Evolutionary conservation across 2,113 vertebrate species (phyloP), one percentile per base, ranked within the genome.

Genomic region (Suncus etruscus): DNA sequence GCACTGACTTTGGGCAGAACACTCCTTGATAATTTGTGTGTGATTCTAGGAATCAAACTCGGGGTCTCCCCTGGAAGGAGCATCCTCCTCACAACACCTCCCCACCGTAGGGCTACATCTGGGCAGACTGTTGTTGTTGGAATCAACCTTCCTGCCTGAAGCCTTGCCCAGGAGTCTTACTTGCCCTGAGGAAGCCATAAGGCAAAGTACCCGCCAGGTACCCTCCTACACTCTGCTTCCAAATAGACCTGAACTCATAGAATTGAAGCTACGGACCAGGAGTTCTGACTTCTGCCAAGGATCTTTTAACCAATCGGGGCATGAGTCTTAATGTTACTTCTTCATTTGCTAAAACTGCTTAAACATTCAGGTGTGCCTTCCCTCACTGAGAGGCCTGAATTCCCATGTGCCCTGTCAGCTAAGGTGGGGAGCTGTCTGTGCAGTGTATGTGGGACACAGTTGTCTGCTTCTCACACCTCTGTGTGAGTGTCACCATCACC

Each of bases 181-280:
- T 61, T 61, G 1, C 29, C 39, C 80, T 14, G 1, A 54, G 51
- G 54, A 29, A 22, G 50, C 6, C 58, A 61, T 15, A 8, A 12
- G 25, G 45, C 27, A 2, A 1, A 10, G 18, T 6, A 11, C 4
- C 0, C 3, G 16, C 32, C 8, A 31, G 18, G 69, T 16, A 32
- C 3, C 24, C n/a, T 10, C 7, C 11, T 8, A 54, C 6, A 1
- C 22, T 20, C 58, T 61, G 58, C 58, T 16, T 20, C 58, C 22
- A 15, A 4, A 22, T 6, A 61, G 58, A 61, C 58, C 58, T 20
- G 58, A 4, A 61, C 16, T 2, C 16, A 22, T 20, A 61, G 58
- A 61, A 6, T 22, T 61, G 18, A 61, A 61, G 58, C 6, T 22
- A 61, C 2, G 18, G 18, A 61, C 58, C 58, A 20, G 22, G 58